Conservation (phyloP, 2,888 invertebrate species). For the Rhaphigaster nebulosa region DNA sequence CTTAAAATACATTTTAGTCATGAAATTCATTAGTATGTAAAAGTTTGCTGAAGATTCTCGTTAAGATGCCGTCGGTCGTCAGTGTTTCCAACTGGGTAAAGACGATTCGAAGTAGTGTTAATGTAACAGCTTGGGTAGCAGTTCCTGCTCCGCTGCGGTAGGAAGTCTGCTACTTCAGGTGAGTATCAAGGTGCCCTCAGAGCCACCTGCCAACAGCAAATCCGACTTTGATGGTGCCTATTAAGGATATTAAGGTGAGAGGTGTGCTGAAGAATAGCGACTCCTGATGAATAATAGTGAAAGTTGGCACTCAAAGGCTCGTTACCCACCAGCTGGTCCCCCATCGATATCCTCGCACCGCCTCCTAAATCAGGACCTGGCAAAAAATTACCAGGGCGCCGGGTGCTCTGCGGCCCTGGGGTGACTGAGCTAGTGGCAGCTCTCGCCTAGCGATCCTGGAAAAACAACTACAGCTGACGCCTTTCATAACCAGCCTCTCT, state of each 20-base stretch:
- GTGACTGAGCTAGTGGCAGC: no score
- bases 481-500: constrained; percentile 4
- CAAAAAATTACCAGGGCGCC: neutral
- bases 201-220: neutral
- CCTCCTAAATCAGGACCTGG: constrained; percentile 20
- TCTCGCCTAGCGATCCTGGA: neutral
- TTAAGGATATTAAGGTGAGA: constrained; percentile 41
- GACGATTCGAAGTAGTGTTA: neutral
- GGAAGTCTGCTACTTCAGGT: neutral
- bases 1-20: no score
- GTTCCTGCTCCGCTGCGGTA: neutral
- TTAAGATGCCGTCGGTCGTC: neutral
- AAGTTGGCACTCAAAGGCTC: constrained; percentile 25
- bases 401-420: neutral
- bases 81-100: neutral
- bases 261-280: neutral
- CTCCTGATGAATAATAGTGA: constrained; percentile 11
- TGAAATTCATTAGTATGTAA: no score
- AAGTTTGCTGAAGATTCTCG: no score
- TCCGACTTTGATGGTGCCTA: constrained; percentile 37
- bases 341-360: neutral
- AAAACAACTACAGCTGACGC: constrained; percentile 18
- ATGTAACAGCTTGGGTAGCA: neutral
- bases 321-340: neutral
- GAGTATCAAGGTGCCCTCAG: neutral